phyloP scores from a whole-genome alignment of 2,797 vertebrate genomes.

The Sebastes melanostomus region DNA sequence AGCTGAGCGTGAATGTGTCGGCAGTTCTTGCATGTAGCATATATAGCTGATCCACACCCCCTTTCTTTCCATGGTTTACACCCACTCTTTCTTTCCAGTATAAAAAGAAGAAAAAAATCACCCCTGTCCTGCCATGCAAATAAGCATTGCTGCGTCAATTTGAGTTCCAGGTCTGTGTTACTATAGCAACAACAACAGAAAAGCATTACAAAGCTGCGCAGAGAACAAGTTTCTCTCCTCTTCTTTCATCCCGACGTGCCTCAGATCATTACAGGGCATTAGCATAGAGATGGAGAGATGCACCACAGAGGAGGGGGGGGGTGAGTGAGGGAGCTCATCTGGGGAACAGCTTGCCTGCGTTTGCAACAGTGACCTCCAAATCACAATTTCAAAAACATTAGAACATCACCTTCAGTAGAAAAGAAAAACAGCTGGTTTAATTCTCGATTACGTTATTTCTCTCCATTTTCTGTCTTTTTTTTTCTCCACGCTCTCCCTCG shows the following conservation, averaged over 20 bases:
- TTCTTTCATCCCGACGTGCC: constrained; percentile 70
- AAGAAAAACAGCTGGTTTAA: constrained; percentile 14
- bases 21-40: not conserved
- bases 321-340: constrained; percentile 40
- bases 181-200: constrained; percentile 81
- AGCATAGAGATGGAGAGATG: constrained; percentile 76
- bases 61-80: constrained; percentile 1
- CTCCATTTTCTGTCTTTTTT: not conserved
- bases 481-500: not conserved
- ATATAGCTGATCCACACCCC: constrained; percentile 8
- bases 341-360: constrained; percentile 54
- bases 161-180: constrained; percentile 67
- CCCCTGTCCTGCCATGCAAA: constrained; percentile 63
- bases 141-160: constrained; percentile 52
- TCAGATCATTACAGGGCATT: constrained; percentile 80
- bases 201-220: constrained; percentile 70
- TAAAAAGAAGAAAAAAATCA: constrained; percentile 43
- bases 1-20: not conserved
- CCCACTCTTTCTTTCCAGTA: constrained; percentile 29
- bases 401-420: constrained; percentile 42
- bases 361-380: constrained; percentile 60
- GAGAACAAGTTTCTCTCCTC: constrained; percentile 68
- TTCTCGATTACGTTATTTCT: constrained; percentile 19
- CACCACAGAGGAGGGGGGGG: constrained; percentile 23
- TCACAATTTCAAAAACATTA: constrained; percentile 44